A percentile compares a stretch with the other conserved stretches of the same genome.
phyloP scores from a whole-genome alignment of 2,113 vertebrate genomes.

The Morphnarchus princeps region DNA sequence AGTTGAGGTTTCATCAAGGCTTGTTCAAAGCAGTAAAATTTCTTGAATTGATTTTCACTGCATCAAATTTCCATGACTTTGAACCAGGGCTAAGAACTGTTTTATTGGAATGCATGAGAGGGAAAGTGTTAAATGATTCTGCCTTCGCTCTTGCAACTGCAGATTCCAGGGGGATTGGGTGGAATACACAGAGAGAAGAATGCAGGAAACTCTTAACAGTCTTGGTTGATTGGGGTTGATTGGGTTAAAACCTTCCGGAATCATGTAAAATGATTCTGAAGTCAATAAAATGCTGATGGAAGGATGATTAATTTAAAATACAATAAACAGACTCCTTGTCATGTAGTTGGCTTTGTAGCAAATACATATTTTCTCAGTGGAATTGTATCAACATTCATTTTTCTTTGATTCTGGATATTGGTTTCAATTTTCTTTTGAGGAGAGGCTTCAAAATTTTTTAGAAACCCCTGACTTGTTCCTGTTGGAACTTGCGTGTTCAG shows the following conservation, averaged over 20 bases:
- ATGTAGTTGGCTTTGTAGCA: conserved; percentile 56
- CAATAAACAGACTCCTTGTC: conserved; percentile 65
- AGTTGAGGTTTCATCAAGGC: conserved; percentile 22
- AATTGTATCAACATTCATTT: conserved; percentile 58
- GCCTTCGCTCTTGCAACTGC: background rate
- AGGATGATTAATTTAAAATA: conserved; percentile 45
- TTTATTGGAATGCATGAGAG: background rate
- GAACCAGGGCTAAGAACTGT: conserved; percentile 13
- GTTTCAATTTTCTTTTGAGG: conserved; percentile 53
- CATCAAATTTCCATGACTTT: conserved; percentile 37
- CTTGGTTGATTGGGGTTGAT: conserved; percentile 50
- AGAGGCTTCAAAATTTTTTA: conserved; percentile 43
- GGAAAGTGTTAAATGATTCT: conserved; percentile 17
- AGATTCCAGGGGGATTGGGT: conserved; percentile 24
- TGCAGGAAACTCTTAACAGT: conserved; percentile 52
- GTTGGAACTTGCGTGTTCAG: conserved; percentile 31
- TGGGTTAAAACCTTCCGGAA: conserved; percentile 66
- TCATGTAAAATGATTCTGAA: conserved; percentile 46
- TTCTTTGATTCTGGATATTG: conserved; percentile 62
- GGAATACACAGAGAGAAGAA: conserved; percentile 7
- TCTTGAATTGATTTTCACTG: conserved; percentile 42
- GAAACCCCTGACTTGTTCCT: conserved; percentile 47
- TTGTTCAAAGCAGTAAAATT: conserved; percentile 11
- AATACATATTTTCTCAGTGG: conserved; percentile 58
- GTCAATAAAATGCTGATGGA: conserved; percentile 59